phyloP scores from a whole-genome alignment of 92 coral and sea anemone genomes.

The Umimayanthus kanabou region DNA sequence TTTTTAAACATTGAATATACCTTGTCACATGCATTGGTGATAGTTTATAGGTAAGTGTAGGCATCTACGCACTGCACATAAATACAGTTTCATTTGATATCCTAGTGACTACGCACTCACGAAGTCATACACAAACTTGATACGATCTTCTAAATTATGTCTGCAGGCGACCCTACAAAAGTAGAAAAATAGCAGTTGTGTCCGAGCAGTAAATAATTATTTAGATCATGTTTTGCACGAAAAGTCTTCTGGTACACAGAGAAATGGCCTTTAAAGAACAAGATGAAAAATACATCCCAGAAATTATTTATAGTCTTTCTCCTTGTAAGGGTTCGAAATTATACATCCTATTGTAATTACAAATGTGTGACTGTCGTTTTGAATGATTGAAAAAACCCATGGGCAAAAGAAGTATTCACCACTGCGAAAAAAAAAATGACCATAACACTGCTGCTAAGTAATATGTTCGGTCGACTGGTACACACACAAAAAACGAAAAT shows the following conservation, averaged over 20 bases:
- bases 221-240: background rate
- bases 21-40: background rate
- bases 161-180: background rate
- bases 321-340: background rate
- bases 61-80: background rate
- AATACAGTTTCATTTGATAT: background rate
- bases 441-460: background rate
- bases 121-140: background rate
- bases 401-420: background rate
- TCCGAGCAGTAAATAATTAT: background rate
- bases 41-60: no score
- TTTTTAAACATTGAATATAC: background rate
- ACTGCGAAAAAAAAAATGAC: background rate
- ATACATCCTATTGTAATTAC: background rate
- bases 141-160: background rate
- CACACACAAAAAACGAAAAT: background rate
- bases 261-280: background rate
- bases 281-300: background rate
- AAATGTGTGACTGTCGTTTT: background rate
- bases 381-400: background rate
- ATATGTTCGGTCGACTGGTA: background rate
- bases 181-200: background rate
- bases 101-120: background rate
- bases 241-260: background rate
- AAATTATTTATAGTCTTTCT: background rate